These are phyloP conservation scores for Dendrocopos noguchii DNA, from an alignment of 2,113 vertebrate genomes.

Conservation along the genomic window DNA sequence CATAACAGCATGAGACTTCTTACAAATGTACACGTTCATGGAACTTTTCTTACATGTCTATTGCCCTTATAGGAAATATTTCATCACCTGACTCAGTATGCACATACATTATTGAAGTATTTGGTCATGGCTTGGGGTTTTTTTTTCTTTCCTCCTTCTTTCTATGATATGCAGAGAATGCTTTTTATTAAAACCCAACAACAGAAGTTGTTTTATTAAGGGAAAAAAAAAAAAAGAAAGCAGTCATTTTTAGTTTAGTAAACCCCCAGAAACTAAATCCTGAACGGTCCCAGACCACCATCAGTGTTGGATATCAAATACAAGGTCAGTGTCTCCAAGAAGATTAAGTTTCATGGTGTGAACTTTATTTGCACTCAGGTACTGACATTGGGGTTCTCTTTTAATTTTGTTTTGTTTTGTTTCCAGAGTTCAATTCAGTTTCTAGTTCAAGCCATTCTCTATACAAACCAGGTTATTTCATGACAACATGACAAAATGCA, in stretches of 20 bases:
- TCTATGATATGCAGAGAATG: slow-evolving; percentile 15
- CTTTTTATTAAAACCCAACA: slow-evolving; percentile 29
- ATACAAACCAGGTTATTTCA: slow-evolving; percentile 33
- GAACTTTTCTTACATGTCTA: slow-evolving; percentile 34
- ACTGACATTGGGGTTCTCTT: neutral
- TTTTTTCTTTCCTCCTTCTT: neutral
- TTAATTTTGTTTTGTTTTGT: neutral
- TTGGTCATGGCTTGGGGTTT: slow-evolving; percentile 20
- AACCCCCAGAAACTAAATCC: neutral
- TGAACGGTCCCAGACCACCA: neutral
- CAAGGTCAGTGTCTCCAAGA: neutral
- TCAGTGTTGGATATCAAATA: neutral
- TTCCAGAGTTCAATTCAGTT: slow-evolving; percentile 23
- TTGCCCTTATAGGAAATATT: slow-evolving; percentile 42
- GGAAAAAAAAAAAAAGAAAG: neutral
- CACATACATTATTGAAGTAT: slow-evolving; percentile 54
- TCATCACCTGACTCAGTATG: neutral
- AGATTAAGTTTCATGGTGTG: neutral
- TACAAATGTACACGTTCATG: slow-evolving; percentile 44
- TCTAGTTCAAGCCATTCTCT: slow-evolving; percentile 46
- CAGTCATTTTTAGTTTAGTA: neutral
- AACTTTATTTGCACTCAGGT: slow-evolving; percentile 10
- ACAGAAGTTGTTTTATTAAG: neutral
- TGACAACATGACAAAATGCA: slow-evolving; percentile 56
- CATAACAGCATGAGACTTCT: slow-evolving; percentile 19